Conservation (phyloP, 2,797 vertebrate genomes). For the Rousettus madagascariensis region DNA sequence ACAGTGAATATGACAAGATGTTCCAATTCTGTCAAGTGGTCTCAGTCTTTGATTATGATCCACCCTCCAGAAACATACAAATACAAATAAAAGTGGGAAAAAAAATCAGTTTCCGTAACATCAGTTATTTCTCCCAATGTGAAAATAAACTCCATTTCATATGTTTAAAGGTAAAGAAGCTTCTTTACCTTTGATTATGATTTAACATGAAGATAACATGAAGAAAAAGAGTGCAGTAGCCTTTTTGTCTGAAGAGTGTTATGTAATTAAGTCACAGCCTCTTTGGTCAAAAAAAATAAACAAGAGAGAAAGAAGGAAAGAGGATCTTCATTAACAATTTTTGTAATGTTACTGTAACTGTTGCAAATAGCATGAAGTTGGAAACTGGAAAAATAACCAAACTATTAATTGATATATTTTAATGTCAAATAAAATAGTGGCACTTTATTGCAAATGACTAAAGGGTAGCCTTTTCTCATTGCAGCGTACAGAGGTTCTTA, state of each 20-base stretch:
- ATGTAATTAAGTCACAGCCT: neutral
- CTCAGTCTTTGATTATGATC: neutral
- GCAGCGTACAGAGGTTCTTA: neutral
- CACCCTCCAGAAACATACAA: neutral
- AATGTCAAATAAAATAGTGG: neutral
- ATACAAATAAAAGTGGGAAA: neutral
- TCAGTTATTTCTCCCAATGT: neutral
- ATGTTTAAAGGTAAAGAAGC: neutral
- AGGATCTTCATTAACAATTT: neutral
- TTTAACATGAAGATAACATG: neutral
- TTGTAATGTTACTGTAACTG: neutral
- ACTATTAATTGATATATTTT: neutral
- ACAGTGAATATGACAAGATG: neutral
- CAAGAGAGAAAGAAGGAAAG: neutral
- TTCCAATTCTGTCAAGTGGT: neutral
- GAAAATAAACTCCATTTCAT: neutral
- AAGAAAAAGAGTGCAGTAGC: neutral
- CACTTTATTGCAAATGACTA: neutral
- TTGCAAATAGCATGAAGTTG: neutral
- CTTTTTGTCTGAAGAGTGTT: neutral
- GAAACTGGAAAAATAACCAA: neutral
- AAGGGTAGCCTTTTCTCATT: neutral
- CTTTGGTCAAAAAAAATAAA: neutral
- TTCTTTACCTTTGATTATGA: neutral
- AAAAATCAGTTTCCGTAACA: neutral